A percentile compares a stretch with the other conserved stretches of the same genome.
Evolutionary conservation across 1,140 invertebrate species (phyloP).

Genomic region (Lasioglossum baleicum): DNA sequence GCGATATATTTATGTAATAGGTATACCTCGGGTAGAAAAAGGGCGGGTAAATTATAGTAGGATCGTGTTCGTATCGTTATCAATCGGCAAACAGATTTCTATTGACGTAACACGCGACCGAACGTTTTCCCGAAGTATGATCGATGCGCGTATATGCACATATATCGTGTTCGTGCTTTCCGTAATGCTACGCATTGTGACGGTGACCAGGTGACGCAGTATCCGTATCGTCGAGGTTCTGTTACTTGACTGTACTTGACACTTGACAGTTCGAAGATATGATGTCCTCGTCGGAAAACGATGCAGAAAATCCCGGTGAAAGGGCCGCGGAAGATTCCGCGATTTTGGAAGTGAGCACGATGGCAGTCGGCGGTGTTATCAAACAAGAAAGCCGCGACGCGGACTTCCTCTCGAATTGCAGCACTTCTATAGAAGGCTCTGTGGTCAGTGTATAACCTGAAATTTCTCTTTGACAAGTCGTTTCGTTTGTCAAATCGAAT

Average conservation of each 20-base stretch:
- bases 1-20: background rate
- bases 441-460: constrained; percentile 70
- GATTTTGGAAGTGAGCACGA: constrained; percentile 74
- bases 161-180: background rate
- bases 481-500: background rate
- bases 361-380: constrained; percentile 64
- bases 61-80: too few species aligned
- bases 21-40: background rate
- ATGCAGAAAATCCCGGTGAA: constrained; percentile 65
- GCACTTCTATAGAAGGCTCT: constrained; percentile 78
- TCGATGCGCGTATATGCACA: constrained; percentile 20
- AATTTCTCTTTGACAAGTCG: constrained; percentile 10
- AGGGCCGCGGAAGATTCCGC: constrained; percentile 62
- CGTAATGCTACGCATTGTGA: constrained; percentile 31
- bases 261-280: constrained; percentile 58
- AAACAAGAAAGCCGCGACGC: constrained; percentile 73
- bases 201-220: too few species aligned
- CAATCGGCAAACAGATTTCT: background rate
- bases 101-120: background rate
- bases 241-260: constrained; percentile 22
- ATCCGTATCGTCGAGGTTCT: constrained; percentile 12
- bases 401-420: constrained; percentile 76
- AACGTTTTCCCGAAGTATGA: constrained; percentile 36
- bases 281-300: constrained; percentile 71
- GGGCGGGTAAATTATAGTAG: background rate